Evolutionary conservation across 2,888 invertebrate genomes (phyloP), one percentile per base, ranked within the genome.

Genomic region (Netelia fuscicornis): DNA sequence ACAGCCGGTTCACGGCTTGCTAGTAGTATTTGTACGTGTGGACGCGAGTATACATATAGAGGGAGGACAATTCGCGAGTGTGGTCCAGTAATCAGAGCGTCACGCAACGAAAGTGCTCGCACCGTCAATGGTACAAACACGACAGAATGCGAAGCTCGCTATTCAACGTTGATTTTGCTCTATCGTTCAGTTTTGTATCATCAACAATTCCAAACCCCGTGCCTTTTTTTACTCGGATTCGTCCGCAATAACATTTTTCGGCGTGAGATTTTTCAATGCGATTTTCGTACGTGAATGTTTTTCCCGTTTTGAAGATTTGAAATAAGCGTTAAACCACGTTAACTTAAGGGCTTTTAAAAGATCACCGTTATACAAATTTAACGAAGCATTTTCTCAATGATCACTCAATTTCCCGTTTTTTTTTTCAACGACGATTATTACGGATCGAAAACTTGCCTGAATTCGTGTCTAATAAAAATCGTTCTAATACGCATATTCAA

Each of bases 1-100:
- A 60, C 72, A 17, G 56, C 84, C 42, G 56, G 81, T 76, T 82
- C 62, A 85, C 82, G 71, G 82, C 58, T 85, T 85, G 85, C 82
- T 82, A 84, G 23, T 30, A 81, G 70, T 62, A 78, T 76, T 76
- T 71, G 64, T n/a, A 70, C 58, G 42, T 62, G 77, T 17, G 37
- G 10, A n/a, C 54, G n/a, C 37, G 11, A 23, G n/a, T 65, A 13
- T n/a, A 25, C 44, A 25, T 48, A 64, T 30, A 9, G 48, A 74
- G 37, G 23, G 52, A 54, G 62, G 42, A 17, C 20, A 71, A 70
- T 82, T 79, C 74, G 56, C n/a, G 65, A 30, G 64, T 44, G 54
- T 20, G 74, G 67, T 56, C 67, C 30, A 58, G 76, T 60, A 75
- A 81, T 74, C 68, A 77, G 72, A 68, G 44, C 74, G 17, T 13